phyloP scores from a whole-genome alignment of 2,797 vertebrate species.

The Chelmon rostratus region DNA sequence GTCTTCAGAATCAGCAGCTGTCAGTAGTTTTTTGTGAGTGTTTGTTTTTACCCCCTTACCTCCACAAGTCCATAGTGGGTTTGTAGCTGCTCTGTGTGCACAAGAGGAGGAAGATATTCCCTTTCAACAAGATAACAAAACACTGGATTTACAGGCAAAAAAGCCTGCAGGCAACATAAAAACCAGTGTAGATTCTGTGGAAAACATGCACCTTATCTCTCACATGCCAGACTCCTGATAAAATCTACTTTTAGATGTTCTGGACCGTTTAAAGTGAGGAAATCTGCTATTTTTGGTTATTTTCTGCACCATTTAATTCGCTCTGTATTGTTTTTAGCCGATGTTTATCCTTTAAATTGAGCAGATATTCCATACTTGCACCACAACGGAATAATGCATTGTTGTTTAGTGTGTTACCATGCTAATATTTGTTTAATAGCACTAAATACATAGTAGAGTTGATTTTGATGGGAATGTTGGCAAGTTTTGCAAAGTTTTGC shows the following conservation, averaged over 20 bases:
- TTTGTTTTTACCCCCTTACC: neutral
- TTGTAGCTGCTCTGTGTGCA: neutral
- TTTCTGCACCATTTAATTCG: neutral
- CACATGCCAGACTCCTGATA: neutral
- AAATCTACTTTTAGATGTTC: neutral
- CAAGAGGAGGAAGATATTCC: neutral
- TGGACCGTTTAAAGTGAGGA: neutral
- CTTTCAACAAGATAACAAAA: neutral
- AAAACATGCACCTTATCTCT: neutral
- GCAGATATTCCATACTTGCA: neutral
- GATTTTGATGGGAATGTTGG: too few relatives aligned
- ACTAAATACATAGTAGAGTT: too few relatives aligned
- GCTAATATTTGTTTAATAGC: too few relatives aligned
- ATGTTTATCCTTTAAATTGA: neutral
- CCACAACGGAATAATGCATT: too few relatives aligned
- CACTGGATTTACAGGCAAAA: neutral
- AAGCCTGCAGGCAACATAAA: neutral
- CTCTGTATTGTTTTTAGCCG: neutral
- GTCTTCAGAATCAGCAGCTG: neutral
- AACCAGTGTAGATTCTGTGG: neutral
- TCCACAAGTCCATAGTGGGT: neutral
- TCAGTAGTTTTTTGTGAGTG: neutral
- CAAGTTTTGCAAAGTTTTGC: too few relatives aligned
- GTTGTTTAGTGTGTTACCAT: too few relatives aligned
- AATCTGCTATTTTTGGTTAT: neutral